Conservation (phyloP, 2,113 vertebrate genomes). For the Elgaria multicarinata region DNA sequence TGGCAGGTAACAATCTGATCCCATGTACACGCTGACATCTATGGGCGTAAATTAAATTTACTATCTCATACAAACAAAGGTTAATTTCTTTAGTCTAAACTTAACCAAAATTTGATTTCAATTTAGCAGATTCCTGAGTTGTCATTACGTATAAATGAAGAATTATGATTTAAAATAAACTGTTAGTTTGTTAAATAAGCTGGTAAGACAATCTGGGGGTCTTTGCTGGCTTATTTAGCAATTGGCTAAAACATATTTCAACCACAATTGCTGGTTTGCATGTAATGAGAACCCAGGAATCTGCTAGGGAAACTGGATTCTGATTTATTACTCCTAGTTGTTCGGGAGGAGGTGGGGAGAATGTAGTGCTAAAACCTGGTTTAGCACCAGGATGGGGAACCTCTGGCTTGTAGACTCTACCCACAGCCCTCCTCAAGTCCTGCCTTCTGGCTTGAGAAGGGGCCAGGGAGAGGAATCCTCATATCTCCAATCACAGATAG, state of each 20-base stretch:
- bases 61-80: background rate
- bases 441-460: too few species aligned
- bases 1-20: background rate
- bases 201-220: background rate
- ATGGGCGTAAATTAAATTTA: background rate
- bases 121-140: background rate
- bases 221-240: background rate
- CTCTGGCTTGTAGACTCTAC: too few species aligned
- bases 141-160: background rate
- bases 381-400: too few species aligned
- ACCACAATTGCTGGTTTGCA: background rate
- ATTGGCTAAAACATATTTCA: background rate
- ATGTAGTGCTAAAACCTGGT: too few species aligned
- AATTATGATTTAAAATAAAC: background rate
- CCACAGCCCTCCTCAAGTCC: too few species aligned
- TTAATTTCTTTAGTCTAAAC: background rate
- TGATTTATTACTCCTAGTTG: too few species aligned
- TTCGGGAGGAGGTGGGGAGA: too few species aligned
- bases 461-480: too few species aligned
- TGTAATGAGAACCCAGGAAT: background rate
- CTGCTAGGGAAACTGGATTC: background rate
- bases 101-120: background rate
- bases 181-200: background rate
- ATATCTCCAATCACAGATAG: too few species aligned
- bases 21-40: background rate